Conservation (phyloP, 2,797 vertebrate genomes). For the Siniperca scherzeri region DNA sequence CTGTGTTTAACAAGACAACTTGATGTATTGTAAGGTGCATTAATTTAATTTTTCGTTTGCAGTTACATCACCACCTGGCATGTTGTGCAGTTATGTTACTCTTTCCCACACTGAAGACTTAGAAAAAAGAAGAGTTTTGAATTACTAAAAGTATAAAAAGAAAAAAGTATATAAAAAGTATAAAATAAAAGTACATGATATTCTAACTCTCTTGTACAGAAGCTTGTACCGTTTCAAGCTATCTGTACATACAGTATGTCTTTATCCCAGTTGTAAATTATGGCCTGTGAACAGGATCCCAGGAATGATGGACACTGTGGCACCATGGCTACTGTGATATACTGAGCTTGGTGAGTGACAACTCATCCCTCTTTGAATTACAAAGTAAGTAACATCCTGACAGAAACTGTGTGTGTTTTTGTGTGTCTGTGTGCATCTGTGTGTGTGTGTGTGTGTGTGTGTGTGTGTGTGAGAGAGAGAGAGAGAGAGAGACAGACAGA, state of each 20-base stretch:
- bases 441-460: not conserved
- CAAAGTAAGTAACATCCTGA: conserved; percentile 11
- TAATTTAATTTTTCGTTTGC: not conserved
- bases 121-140: not conserved
- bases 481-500: not conserved
- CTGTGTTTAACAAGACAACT: not conserved
- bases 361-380: conserved; percentile 38
- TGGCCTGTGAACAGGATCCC: conserved; percentile 5
- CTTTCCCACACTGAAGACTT: not conserved
- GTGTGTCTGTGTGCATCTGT: not conserved
- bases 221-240: not conserved
- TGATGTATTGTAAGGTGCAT: not conserved
- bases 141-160: not conserved
- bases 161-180: too few relatives aligned
- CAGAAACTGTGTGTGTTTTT: not conserved
- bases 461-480: not conserved
- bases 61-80: not conserved
- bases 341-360: not conserved
- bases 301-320: conserved; percentile 11
- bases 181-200: not conserved
- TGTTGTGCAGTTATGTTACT: not conserved
- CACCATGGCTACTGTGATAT: conserved; percentile 13
- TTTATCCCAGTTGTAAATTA: conserved; percentile 28
- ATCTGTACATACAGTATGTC: not conserved
- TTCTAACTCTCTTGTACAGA: not conserved